A percentile compares a stretch with the other conserved stretches of the same genome.
Evolutionary conservation across 1,140 invertebrate species (phyloP).

Genomic region (Myzus persicae): DNA sequence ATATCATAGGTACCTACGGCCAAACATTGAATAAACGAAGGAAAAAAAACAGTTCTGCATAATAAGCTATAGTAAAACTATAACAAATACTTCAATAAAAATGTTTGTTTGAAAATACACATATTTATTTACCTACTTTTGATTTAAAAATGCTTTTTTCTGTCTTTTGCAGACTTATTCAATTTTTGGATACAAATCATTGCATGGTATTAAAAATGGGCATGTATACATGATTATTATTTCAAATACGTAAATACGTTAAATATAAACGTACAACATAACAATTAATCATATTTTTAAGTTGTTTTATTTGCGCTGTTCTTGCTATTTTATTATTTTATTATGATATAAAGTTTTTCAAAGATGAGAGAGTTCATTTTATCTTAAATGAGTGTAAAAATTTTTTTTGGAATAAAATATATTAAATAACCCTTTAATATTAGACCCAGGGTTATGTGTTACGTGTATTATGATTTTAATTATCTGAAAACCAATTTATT

Average conservation of each 20-base stretch:
- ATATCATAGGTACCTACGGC: not conserved
- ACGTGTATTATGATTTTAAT: slow-evolving; percentile 24
- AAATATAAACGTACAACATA: not conserved
- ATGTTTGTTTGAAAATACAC: not conserved
- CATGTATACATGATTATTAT: not conserved
- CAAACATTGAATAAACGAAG: not conserved
- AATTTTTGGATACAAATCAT: not conserved
- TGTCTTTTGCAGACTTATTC: not conserved
- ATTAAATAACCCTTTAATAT: not conserved
- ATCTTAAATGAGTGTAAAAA: not conserved
- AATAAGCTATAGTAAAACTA: not conserved
- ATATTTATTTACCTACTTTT: not conserved
- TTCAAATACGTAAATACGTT: not conserved
- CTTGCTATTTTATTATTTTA: not conserved
- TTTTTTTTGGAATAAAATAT: not conserved
- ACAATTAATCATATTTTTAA: not conserved
- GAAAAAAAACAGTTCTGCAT: not conserved
- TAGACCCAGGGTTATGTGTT: not conserved
- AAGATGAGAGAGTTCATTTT: not conserved
- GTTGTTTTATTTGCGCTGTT: not conserved
- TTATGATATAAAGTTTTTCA: not conserved
- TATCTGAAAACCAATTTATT: not conserved
- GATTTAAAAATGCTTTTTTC: not conserved
- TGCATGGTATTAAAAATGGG: not conserved
- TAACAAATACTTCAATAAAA: not conserved